Evolutionary conservation across 2,888 invertebrate genomes (phyloP).

Genomic region (Hipparchia sbordonii): DNA sequence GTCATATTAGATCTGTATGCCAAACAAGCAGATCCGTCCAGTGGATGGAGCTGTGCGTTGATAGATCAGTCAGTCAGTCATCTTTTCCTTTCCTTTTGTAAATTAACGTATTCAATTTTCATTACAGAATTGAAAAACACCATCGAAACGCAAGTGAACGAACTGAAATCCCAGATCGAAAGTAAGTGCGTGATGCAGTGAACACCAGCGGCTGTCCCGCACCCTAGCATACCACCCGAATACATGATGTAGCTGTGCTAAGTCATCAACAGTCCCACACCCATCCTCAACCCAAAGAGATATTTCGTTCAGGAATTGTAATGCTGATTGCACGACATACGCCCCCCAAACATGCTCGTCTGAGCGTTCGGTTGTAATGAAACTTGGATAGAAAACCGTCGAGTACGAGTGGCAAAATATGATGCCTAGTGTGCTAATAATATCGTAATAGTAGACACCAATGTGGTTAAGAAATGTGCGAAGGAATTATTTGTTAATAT

Average conservation of each 20-base stretch:
- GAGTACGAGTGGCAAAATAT: too few relatives aligned
- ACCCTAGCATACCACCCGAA: conserved; percentile 54
- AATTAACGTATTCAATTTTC: too few relatives aligned
- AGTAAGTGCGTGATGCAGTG: conserved; percentile 98
- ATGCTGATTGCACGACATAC: conserved; percentile 38
- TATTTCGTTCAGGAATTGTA: conserved; percentile 55
- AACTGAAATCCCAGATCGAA: conserved; percentile 97
- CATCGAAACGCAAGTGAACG: conserved; percentile 98
- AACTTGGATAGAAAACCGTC: too few relatives aligned
- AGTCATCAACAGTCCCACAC: conserved; percentile 59
- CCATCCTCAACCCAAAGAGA: conserved; percentile 37
- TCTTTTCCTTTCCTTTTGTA: too few relatives aligned
- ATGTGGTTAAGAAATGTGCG: too few relatives aligned
- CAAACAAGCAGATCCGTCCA: too few relatives aligned
- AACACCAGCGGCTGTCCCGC: conserved; percentile 57
- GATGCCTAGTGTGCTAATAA: too few relatives aligned
- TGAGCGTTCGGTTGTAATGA: neutral
- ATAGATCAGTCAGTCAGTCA: too few relatives aligned
- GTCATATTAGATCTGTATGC: too few relatives aligned
- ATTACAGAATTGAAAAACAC: conserved; percentile 98
- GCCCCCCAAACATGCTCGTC: neutral
- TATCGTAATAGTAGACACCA: too few relatives aligned
- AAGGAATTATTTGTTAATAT: neutral
- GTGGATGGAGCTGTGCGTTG: too few relatives aligned
- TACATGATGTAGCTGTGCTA: conserved; percentile 81